These are phyloP conservation scores for Sceloporus undulatus DNA, from an alignment of 2,113 vertebrate species.

Conservation along the genomic window DNA sequence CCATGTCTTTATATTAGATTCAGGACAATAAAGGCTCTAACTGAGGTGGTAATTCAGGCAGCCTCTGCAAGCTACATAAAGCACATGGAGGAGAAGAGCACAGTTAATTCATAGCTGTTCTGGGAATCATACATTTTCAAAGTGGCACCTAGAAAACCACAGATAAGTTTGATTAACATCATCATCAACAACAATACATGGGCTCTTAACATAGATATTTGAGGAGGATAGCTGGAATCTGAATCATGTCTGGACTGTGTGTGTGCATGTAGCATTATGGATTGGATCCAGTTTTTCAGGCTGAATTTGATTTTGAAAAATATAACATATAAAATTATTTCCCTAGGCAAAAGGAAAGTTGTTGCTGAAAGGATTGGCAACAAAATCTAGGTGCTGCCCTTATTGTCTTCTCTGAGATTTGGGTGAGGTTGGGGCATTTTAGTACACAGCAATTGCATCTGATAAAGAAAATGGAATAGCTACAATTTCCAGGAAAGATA, in stretches of 20 bases:
- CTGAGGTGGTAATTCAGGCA: constrained; percentile 45
- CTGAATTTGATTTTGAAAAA: constrained; percentile 5
- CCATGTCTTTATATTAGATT: constrained; percentile 25
- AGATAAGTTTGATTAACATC: constrained; percentile 31
- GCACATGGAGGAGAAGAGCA: constrained; percentile 13
- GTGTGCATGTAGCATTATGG: neutral
- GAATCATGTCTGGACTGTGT: neutral
- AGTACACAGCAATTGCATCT: neutral
- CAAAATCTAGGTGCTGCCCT: neutral
- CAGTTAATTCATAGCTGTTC: constrained; percentile 29
- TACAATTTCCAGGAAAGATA: neutral
- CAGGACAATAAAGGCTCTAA: constrained; percentile 33
- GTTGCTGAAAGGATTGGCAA: neutral
- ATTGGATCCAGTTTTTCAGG: neutral
- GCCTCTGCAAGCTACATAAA: constrained; percentile 23
- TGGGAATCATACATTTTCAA: constrained; percentile 29
- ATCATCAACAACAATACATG: neutral
- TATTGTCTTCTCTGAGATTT: neutral
- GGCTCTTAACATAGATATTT: neutral
- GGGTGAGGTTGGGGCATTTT: neutral
- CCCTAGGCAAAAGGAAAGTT: neutral
- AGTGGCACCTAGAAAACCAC: constrained; percentile 13
- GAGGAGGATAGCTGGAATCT: neutral
- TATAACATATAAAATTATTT: neutral
- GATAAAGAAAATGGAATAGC: neutral